phyloP scores from a whole-genome alignment of 2,888 invertebrate genomes.

The Drosophila pseudotakahashii region DNA sequence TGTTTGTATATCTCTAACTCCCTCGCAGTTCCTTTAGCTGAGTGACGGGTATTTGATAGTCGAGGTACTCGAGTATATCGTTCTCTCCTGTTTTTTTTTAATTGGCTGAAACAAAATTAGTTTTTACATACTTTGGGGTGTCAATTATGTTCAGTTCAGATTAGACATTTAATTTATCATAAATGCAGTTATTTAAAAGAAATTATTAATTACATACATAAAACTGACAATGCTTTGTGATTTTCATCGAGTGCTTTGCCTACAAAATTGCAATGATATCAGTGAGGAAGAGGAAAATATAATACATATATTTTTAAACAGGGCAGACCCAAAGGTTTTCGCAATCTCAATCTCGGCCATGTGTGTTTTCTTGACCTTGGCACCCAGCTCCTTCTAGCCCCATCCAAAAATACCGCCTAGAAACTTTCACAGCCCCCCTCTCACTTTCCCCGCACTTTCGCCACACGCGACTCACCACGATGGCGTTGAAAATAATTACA shows the following conservation, averaged over 20 bases:
- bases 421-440: conserved; percentile 45
- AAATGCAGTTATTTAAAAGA: no score
- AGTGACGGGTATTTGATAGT: no score
- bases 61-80: no score
- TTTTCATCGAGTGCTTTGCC: neutral
- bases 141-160: no score
- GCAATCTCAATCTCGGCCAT: neutral
- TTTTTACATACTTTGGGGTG: no score
- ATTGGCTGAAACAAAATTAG: no score
- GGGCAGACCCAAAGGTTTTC: conserved; percentile 4
- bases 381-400: conserved; percentile 3
- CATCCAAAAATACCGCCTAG: conserved; percentile 46
- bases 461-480: conserved; percentile 42
- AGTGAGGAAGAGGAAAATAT: neutral
- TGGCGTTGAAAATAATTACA: conserved; percentile 75
- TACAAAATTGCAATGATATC: neutral
- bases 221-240: neutral
- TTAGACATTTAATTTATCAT: no score
- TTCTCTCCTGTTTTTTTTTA: no score
- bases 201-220: no score
- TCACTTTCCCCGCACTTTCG: neutral
- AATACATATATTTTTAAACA: conserved; percentile 38
- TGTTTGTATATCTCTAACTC: no score
- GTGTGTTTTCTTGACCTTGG: conserved; percentile 26
- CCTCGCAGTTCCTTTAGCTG: no score